Evolutionary conservation across 2,797 vertebrate genomes (phyloP).

Genomic region (Myiotriccus ornatus): DNA sequence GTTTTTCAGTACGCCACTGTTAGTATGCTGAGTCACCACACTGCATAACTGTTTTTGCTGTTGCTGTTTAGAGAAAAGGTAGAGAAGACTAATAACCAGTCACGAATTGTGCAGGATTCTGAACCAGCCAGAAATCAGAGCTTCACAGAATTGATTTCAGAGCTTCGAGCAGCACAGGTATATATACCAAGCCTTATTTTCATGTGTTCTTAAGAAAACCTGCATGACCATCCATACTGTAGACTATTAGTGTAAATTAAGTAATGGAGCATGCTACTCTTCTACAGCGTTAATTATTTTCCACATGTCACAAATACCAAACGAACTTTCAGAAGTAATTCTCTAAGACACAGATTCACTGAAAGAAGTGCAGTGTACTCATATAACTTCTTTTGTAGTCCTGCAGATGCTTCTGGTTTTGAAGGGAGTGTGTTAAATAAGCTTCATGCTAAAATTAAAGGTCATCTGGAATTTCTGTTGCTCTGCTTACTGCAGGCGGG

Average conservation of each 20-base stretch:
- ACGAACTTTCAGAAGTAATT: neutral
- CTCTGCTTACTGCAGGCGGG: neutral
- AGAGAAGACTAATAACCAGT: constrained; percentile 67
- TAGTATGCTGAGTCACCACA: neutral
- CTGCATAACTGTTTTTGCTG: neutral
- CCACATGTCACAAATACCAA: neutral
- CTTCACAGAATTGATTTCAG: constrained; percentile 80
- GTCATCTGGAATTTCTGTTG: neutral
- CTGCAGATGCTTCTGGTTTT: neutral
- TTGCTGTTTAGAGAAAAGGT: constrained; percentile 80
- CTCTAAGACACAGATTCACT: neutral
- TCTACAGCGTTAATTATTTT: neutral
- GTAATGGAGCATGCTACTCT: neutral
- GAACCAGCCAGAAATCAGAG: constrained; percentile 71
- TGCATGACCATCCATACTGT: neutral
- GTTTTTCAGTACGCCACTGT: neutral
- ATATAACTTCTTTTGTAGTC: neutral
- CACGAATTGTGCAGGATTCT: constrained; percentile 55
- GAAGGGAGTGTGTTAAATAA: neutral
- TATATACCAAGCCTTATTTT: neutral
- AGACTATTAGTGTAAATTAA: neutral
- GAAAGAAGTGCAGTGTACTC: neutral
- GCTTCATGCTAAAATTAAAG: neutral
- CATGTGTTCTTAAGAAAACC: neutral
- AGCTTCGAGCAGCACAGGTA: constrained; percentile 82